Evolutionary conservation across 2,888 invertebrate species (phyloP), one percentile per base, ranked within the genome.

Genomic region (Spisula subtruncata): DNA sequence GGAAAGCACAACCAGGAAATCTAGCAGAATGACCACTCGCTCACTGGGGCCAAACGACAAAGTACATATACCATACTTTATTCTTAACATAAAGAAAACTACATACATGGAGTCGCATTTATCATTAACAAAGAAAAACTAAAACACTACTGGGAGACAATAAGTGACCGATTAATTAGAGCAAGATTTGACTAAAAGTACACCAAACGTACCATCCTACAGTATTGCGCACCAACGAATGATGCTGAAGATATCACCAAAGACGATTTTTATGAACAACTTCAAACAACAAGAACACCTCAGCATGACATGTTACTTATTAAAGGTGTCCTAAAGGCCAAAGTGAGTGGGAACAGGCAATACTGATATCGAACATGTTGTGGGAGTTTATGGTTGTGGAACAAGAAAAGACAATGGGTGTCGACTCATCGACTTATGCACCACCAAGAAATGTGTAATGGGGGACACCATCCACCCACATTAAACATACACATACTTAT

Each of bases 381-480:
- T 60, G 60, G 60, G 60, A 18, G 5, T 4, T 0, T 5, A 60
- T n/a, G 60, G 60, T 8, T 60, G 25, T n/a, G 60, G 60, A 54
- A n/a, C n/a, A 0, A 60, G 6, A 25, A 60, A 60, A n/a, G 60
- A 60, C 2, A 60, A 60, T 60, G 60, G 60, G 1, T 20, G n/a
- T 2, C 1, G 60, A 1, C 18, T 60, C 8, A 8, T 25, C 12
- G 25, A 60, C 18, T n/a, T 60, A 18, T 25, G 60, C 18, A 4
- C 8, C 20, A 20, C 4, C 20, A 60, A 60, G 2, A 1, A 25
- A 1, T 60, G 18, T 6, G 91, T 91, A 0, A 90, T 93, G 56
- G 91, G 91, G 29, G 93, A 90, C 8, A 93, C 82, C 29, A 60
- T 89, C 29, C 91, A 89, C 48, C 81, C 87, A 10, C 93, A 93